Base-by-base conservation (phyloP, 2,797 vertebrate species). In the Dermochelys coriacea region DNA sequence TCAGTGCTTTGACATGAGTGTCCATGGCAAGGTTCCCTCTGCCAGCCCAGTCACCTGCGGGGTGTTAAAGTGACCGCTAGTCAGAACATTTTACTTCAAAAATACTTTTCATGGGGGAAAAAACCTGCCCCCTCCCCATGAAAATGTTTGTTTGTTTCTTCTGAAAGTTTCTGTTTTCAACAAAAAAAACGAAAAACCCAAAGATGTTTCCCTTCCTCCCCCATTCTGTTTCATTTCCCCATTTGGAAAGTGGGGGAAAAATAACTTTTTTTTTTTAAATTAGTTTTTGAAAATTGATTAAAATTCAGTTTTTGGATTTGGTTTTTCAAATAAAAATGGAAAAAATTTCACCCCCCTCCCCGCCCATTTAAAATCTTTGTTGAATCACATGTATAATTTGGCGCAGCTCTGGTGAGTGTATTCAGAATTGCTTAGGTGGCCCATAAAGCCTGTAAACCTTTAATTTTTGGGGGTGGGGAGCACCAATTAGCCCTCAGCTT, bases 381-480 rank as follows among this genome's bases (percentile, higher is more conserved):
- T 74, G 41, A 29, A 75, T 27, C 29, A 15, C 12, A 8, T 5
- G 5, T n/a, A 6, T 34, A 59, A n/a, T 47, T 47, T 47, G 12
- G 23, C 8, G 12, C 25, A 4, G 23, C 41, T 75, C 41, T 47
- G 41, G 12, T 41, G 23, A 75, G 1, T 29, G 27, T 47, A 75
- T 14, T 12, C 74, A 75, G 74, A 45, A 47, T 27, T 75, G 74
- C 41, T 29, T 68, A 37, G n/a, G 64, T 21, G 64, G 64, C 16
- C 74, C 41, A 29, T 75, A 29, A 47, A 75, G 74, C 45, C 74
- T 16, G 41, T 14, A 68, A 15, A 4, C 41, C 25, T 15, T 75
- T 47, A 6, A 23, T 23, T 23, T 6, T 1, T 3, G 21, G 34
- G 18, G n/a, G 8, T 4, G 18, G 8, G 12, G 12, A 25, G 14